Percentiles rank a stretch among this genome's conserved stretches.
Conservation (phyloP, 1,140 invertebrate genomes). For the Dufourea novaeangliae region DNA sequence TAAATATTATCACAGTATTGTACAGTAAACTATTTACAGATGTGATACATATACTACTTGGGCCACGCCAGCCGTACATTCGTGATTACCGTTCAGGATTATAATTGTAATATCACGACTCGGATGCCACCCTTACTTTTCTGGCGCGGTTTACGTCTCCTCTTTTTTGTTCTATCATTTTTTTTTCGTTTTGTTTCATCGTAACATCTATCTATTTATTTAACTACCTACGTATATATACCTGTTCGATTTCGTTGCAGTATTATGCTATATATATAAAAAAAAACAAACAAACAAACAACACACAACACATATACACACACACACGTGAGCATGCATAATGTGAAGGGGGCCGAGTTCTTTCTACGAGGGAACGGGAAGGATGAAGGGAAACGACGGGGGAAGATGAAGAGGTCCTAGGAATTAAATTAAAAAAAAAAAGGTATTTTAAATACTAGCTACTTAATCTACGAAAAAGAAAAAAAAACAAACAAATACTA, state of each 20-base stretch:
- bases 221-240: conserved; percentile 21
- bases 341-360: conserved; percentile 42
- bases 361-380: conserved; percentile 30
- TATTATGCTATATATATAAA: conserved; percentile 25
- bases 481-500: conserved; percentile 71
- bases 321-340: conserved; percentile 64
- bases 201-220: conserved; percentile 51
- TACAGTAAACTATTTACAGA: conserved; percentile 79
- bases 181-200: conserved; percentile 37
- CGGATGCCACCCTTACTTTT: too few relatives aligned
- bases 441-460: conserved; percentile 67
- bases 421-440: conserved; percentile 60
- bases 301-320: conserved; percentile 45
- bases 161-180: conserved; percentile 20
- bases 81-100: conserved; percentile 51
- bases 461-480: conserved; percentile 71
- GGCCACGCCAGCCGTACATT: conserved; percentile 56
- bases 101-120: conserved; percentile 57
- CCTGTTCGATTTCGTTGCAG: conserved; percentile 1
- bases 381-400: not conserved
- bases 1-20: conserved; percentile 82
- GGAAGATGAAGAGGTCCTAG: not conserved
- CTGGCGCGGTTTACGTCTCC: too few relatives aligned
- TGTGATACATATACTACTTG: conserved; percentile 71
- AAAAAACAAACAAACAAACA: conserved; percentile 24